Evolutionary conservation across 2,113 vertebrate genomes (phyloP).

Genomic region (Speoplatyrhinus poulsoni): DNA sequence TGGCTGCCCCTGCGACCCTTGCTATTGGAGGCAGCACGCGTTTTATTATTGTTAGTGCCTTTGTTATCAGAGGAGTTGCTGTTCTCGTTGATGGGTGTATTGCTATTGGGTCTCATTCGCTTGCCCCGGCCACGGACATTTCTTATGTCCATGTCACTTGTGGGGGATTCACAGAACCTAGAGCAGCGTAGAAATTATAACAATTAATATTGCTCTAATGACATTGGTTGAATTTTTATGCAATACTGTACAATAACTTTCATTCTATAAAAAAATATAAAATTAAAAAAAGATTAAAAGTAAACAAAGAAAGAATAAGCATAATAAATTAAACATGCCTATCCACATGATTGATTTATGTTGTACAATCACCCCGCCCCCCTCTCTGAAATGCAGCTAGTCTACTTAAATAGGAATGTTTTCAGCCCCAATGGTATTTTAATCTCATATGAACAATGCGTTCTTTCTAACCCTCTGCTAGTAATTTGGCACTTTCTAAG

Average conservation of each 20-base stretch:
- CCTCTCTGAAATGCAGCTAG: too few relatives aligned
- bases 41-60: conserved; percentile 90
- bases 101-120: conserved; percentile 93
- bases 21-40: conserved; percentile 89
- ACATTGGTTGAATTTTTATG: neutral
- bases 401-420: too few relatives aligned
- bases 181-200: conserved; percentile 19
- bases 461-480: too few relatives aligned
- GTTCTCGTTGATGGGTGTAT: conserved; percentile 88
- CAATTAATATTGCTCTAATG: neutral
- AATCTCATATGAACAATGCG: too few relatives aligned
- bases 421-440: too few relatives aligned
- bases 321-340: neutral
- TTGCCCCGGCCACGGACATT: conserved; percentile 95
- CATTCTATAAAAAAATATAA: neutral
- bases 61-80: conserved; percentile 89
- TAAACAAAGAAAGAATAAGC: neutral
- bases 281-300: neutral
- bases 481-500: too few relatives aligned
- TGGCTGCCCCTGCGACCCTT: conserved; percentile 97
- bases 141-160: conserved; percentile 97
- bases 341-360: neutral
- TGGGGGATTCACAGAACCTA: conserved; percentile 98
- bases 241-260: neutral
- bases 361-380: too few relatives aligned